Base-by-base conservation (phyloP, 2,797 vertebrate genomes). In the Sebastes matsubarae region DNA sequence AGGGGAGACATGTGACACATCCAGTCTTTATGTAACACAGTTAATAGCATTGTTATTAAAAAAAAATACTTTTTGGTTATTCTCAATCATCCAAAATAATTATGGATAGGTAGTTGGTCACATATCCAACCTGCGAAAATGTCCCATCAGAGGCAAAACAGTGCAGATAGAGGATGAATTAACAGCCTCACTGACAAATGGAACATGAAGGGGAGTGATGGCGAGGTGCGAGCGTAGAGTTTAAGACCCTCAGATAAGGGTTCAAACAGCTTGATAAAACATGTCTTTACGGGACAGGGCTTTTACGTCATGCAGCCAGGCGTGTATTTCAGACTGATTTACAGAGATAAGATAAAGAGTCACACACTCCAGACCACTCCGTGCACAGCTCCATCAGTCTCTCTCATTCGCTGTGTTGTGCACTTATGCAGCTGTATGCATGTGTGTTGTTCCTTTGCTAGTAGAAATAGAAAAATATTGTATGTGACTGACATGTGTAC, bases 181-280 rank as follows among this genome's bases (percentile, higher is more conserved):
- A 79, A 59, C 54, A 54, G 38, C 60, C 57, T 75, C 67, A 57
- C 72, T 69, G 80, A 83, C 83, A 87, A 91, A 88, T 84, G 82
- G 82, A 81, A 95, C 93, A 92, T 93, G 86, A 94, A 93, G 89
- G 87, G 81, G 84, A 80, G 22, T 73, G 81, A 90, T 78, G 91
- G 92, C 78, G 86, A 88, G 85, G 85, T 90, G 88, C 72, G 75
- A 90, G 82, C 13, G 25, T 83, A 73, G 85, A 76, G 89, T 90
- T 92, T 81, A 89, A 88, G 87, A 86, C 91, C 77, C 80, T 74
- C 66, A 81, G 95, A 96, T 96, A 95, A 94, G 87, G 68, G 81
- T 93, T 92, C 91, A 92, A 90, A 93, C 90, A 68, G 70, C 54
- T 74, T 83, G 94, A 95, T 95, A 94, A 93, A 80, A 68, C 58